These are phyloP conservation scores for Mimumesa dahlbomi DNA, from an alignment of 2,888 invertebrate genomes.

Conservation along the genomic window DNA sequence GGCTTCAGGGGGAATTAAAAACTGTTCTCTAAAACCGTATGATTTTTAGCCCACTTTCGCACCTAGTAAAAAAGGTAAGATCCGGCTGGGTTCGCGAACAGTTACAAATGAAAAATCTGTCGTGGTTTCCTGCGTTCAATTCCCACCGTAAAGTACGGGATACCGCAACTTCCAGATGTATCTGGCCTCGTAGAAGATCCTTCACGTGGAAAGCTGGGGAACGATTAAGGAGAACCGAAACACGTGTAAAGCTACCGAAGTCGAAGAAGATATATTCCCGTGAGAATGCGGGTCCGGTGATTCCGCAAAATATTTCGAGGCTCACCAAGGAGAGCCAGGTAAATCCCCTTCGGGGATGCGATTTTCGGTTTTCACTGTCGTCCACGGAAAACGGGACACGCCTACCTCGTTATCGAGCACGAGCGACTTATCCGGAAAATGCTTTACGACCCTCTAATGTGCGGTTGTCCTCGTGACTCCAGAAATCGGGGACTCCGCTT, in stretches of 20 bases:
- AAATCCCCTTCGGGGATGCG: slow-evolving; percentile 23
- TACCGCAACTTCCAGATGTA: too few relatives aligned
- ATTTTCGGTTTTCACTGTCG: slow-evolving; percentile 24
- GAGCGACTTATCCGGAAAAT: slow-evolving; percentile 45
- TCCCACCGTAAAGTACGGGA: too few relatives aligned
- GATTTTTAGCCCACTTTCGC: too few relatives aligned
- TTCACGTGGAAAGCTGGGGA: not conserved
- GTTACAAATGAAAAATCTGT: too few relatives aligned
- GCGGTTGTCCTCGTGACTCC: slow-evolving; percentile 32
- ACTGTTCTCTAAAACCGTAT: too few relatives aligned
- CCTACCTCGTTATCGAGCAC: slow-evolving; percentile 59
- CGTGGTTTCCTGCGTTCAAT: too few relatives aligned
- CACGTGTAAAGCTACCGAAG: slow-evolving; percentile 11
- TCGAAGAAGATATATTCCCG: slow-evolving; percentile 6
- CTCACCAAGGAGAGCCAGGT: not conserved
- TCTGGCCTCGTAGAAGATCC: not conserved
- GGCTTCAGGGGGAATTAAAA: too few relatives aligned
- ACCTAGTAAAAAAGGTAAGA: too few relatives aligned
- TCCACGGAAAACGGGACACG: slow-evolving; percentile 49
- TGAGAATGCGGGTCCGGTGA: not conserved
- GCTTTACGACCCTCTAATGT: slow-evolving; percentile 55
- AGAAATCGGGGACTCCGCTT: too few relatives aligned
- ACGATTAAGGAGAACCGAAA: not conserved
- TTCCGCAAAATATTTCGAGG: slow-evolving; percentile 8
- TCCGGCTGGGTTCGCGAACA: too few relatives aligned